These are phyloP conservation scores for Aphodius granarius DNA, from an alignment of 2,888 invertebrate genomes.

Conservation along the genomic window DNA sequence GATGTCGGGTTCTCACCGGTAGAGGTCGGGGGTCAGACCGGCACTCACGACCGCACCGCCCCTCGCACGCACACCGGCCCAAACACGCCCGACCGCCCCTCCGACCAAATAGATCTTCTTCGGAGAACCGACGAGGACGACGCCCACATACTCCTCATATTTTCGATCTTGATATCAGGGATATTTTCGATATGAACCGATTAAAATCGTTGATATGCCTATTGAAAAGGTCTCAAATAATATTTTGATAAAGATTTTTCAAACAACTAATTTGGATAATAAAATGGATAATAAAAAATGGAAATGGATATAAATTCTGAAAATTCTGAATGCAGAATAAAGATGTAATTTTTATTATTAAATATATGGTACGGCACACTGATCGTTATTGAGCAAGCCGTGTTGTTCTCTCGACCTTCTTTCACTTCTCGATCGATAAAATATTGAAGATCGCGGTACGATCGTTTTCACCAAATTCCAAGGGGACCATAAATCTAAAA, in stretches of 20 bases:
- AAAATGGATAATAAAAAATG: too few relatives aligned
- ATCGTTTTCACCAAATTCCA: slow-evolving; percentile 22
- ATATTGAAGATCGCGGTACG: slow-evolving; percentile 4
- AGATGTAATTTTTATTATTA: too few relatives aligned
- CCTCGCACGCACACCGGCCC: slow-evolving; percentile 41
- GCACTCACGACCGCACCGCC: slow-evolving; percentile 44
- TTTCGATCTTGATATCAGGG: background rate
- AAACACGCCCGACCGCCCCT: slow-evolving; percentile 27
- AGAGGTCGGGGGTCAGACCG: slow-evolving; percentile 43
- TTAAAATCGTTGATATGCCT: too few relatives aligned
- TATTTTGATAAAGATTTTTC: too few relatives aligned
- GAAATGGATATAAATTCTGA: too few relatives aligned
- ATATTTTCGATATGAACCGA: background rate
- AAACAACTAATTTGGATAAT: too few relatives aligned
- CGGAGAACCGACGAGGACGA: background rate
- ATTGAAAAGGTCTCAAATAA: too few relatives aligned
- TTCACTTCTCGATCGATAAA: background rate
- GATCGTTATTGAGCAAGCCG: background rate
- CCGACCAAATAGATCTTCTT: background rate
- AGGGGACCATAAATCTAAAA: slow-evolving; percentile 28
- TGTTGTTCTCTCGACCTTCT: background rate
- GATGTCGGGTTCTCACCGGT: slow-evolving; percentile 6
- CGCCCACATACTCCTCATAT: background rate
- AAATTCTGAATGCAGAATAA: too few relatives aligned
- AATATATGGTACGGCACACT: background rate